A percentile compares a stretch with the other conserved stretches of the same genome.
Conservation (phyloP, 2,888 invertebrate genomes). For the Nematopogon swammerdamellus region DNA sequence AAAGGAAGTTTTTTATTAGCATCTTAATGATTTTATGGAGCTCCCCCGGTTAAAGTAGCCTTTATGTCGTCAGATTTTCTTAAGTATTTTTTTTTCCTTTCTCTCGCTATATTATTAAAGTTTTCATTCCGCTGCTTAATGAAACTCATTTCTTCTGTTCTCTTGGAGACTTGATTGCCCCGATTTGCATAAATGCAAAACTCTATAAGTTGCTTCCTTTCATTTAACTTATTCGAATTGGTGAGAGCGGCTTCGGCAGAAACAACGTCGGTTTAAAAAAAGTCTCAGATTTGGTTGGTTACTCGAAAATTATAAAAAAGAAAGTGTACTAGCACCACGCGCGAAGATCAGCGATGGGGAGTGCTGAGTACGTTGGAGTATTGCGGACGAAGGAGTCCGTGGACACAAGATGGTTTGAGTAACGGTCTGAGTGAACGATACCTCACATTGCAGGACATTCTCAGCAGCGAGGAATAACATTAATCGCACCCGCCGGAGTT, state of each 20-base stretch:
- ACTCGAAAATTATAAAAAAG: too few species aligned
- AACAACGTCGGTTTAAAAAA: too few species aligned
- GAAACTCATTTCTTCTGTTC: constrained; percentile 58
- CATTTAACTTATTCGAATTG: constrained; percentile 3
- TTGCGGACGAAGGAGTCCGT: too few species aligned
- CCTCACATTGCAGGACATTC: too few species aligned
- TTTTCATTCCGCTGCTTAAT: constrained; percentile 56
- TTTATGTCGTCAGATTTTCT: constrained; percentile 59
- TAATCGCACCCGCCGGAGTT: constrained; percentile 17
- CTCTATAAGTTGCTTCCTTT: constrained; percentile 50
- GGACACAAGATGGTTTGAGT: too few species aligned
- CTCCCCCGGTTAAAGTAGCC: constrained; percentile 56
- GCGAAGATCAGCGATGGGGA: too few species aligned
- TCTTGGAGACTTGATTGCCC: constrained; percentile 51
- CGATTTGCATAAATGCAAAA: constrained; percentile 57
- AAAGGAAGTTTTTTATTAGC: constrained; percentile 60
- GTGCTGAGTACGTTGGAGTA: too few species aligned
- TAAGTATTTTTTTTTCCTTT: constrained; percentile 53
- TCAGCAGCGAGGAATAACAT: constrained; percentile 9
- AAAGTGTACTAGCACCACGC: too few species aligned
- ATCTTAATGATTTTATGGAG: constrained; percentile 60
- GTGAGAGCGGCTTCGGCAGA: too few species aligned
- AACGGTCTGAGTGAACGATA: too few species aligned
- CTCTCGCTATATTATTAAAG: constrained; percentile 59
- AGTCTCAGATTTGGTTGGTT: too few species aligned